Base-by-base conservation (phyloP, 2,888 invertebrate genomes). In the Stramonita haemastoma region DNA sequence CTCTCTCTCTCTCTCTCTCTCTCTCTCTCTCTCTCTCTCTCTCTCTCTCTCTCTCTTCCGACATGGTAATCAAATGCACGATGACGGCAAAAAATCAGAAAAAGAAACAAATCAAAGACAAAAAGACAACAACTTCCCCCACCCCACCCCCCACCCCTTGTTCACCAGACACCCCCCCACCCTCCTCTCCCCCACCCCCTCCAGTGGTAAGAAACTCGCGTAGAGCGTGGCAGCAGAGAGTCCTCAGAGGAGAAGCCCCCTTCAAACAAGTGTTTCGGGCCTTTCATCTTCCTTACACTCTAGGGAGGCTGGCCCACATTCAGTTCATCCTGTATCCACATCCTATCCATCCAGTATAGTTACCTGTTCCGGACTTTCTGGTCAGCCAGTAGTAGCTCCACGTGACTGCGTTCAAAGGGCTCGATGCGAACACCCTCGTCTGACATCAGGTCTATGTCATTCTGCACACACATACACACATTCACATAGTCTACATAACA, bases 371-470 rank as follows among this genome's bases (percentile, higher is more conserved):
- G 29, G 6, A 36, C 85, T 26, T 29, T 89, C 84, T 85, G 70
- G 46, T 77, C 89, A 15, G 84, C 89, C 79, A 91, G 81, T 8
- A 81, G 66, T 22, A 91, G 79, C n/a, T 90, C 89, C 22, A 89
- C 89, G 26, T 90, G 90, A 60, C 90, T 90, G 26, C 83, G 81
- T 46, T 91, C 66, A 34, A 89, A 88, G 0, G 87, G 87, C 29
- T 91, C 91, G 17, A 91, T 90, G 11, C 79, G 86, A 29, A 90
- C 91, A 1, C 91, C 91, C 56, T 89, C 88, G 22, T 81, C 86
- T 2, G 90, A 89, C 70, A 90, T 86, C 26, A 90, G 89, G 46
- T 90, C 90, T 17, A 90, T 90, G 22, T 89, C 89, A 22, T 87
- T 87, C 87, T 87, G 87, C 73, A 87, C 73, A 26, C 32, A 34